Base-by-base conservation (phyloP, 2,797 vertebrate genomes). In the Enteromius afrohamiltoni region DNA sequence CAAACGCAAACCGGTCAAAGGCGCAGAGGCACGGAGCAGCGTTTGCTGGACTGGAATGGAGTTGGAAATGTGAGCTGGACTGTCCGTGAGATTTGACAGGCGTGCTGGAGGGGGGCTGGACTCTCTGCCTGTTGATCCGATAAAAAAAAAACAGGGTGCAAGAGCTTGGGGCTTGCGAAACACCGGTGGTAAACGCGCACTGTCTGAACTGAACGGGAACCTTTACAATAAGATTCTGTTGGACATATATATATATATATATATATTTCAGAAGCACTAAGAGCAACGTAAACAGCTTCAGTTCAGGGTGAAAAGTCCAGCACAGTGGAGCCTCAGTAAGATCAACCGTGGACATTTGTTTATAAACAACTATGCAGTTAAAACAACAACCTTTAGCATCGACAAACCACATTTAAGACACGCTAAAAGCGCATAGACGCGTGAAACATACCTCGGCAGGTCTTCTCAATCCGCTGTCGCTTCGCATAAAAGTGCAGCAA, bases 111-210 rank as follows among this genome's bases (percentile, higher is more conserved):
- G 75, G 62, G 40, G 75, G 78, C 77, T 75, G 86, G 85, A 81
- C 77, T 83, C 69, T 70, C 68, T 51, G 86, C 86, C 92, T 94
- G 91, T 93, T 93, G 91, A 92, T 91, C 91, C 91, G 80, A 40
- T 80, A 74, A 77, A 42, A 69, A 49, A 17, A 49, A 51, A 49
- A 17, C 67, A 70, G 79, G 14, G 45, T 23, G 77, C 69, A 31
- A 21, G 58, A 77, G 77, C 77, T 34, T 3, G 53, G 40, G 51
- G 45, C 84, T 87, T 85, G 84, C 84, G 79, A 84, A 85, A 87
- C 84, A 86, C 84, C 84, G 79, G 74, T 85, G 77, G 51, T 82
- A 78, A 83, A 83, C 51, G 21, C 77, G 40, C 76, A 37, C 58
- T 49, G 21, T 53, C 55, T 26, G 47, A 85, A 78, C 68, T 26